Conservation (phyloP, 2,797 vertebrate genomes). For the Odontamblyopus rebecca region DNA sequence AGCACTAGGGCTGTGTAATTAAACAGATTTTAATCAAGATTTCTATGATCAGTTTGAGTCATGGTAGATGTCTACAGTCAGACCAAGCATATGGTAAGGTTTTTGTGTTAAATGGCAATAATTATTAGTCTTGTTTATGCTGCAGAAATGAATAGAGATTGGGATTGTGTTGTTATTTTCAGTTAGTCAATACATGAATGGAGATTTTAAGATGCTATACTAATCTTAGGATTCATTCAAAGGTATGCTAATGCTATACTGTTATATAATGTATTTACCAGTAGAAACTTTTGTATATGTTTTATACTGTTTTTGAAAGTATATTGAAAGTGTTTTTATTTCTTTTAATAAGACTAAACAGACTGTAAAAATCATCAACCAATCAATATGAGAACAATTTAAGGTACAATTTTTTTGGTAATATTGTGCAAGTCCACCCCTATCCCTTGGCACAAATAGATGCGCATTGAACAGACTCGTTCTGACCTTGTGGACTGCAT, state of each 20-base stretch:
- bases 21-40: neutral
- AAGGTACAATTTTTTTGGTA: no score
- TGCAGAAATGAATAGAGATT: neutral
- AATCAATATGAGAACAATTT: no score
- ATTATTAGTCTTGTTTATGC: neutral
- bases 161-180: neutral
- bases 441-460: no score
- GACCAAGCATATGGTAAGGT: neutral
- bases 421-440: no score
- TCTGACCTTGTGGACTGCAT: conserved; percentile 83
- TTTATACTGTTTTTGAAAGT: no score
- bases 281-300: no score
- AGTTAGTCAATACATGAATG: neutral
- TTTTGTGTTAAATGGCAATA: neutral
- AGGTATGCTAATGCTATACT: neutral
- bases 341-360: no score
- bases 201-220: neutral
- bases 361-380: no score
- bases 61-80: neutral
- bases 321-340: no score
- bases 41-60: neutral
- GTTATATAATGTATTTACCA: no score
- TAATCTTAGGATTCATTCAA: neutral
- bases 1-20: neutral
- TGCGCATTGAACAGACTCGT: conserved; percentile 11